Evolutionary conservation across 2,888 invertebrate genomes (phyloP).

Genomic region (Trissolcus brochymenae): DNA sequence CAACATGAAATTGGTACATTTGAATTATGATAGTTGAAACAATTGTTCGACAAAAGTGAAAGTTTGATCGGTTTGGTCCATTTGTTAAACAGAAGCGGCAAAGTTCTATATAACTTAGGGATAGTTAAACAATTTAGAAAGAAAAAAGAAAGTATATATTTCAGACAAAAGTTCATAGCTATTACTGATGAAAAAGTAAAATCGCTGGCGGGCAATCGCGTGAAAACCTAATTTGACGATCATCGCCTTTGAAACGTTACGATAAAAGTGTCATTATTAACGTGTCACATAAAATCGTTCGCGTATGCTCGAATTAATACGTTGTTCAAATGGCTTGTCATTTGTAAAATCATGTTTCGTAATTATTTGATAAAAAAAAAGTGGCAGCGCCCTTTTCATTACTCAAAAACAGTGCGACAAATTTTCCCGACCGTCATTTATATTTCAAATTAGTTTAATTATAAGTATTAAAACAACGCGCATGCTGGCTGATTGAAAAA

Average conservation of each 20-base stretch:
- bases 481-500: too few species aligned
- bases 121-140: too few species aligned
- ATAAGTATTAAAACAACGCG: not conserved
- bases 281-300: not conserved
- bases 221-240: too few species aligned
- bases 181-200: too few species aligned
- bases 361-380: not conserved
- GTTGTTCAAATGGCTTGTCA: conserved; percentile 3
- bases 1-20: not conserved
- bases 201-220: too few species aligned
- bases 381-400: not conserved
- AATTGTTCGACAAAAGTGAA: not conserved
- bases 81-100: too few species aligned
- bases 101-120: too few species aligned
- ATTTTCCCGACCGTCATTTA: not conserved
- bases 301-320: not conserved
- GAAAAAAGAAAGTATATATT: too few species aligned
- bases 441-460: not conserved
- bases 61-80: too few species aligned
- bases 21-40: not conserved
- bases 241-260: too few species aligned
- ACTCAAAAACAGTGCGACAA: not conserved
- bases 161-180: too few species aligned
- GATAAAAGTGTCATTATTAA: not conserved
- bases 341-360: conserved; percentile 3